These are phyloP conservation scores for Polydrusus tereticollis DNA, from an alignment of 2,888 invertebrate genomes.

Conservation along the genomic window DNA sequence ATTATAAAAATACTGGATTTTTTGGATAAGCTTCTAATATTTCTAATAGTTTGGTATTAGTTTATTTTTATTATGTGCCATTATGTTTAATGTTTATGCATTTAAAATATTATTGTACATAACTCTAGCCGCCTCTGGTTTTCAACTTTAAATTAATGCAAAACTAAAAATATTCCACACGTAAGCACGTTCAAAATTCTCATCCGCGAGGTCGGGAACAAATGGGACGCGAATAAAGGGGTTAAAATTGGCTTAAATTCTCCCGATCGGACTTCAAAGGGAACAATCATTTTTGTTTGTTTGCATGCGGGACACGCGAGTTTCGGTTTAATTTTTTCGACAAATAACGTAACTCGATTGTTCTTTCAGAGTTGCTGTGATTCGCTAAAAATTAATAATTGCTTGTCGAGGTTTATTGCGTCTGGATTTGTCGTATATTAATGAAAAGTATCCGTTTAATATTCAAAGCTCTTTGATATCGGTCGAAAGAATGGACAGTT, in stretches of 20 bases:
- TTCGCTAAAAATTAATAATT: constrained; percentile 40
- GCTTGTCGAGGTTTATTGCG: constrained; percentile 6
- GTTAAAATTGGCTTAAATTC: constrained; percentile 48
- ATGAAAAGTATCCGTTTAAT: neutral
- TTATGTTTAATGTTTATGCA: no score
- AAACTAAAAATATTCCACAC: neutral
- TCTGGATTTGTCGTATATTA: constrained; percentile 15
- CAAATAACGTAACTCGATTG: constrained; percentile 44
- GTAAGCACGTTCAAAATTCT: constrained; percentile 25
- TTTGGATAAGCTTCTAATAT: no score
- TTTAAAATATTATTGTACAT: no score
- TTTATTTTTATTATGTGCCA: no score
- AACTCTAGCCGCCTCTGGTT: no score
- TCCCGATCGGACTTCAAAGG: constrained; percentile 45
- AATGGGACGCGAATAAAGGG: constrained; percentile 42
- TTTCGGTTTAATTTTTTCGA: constrained; percentile 39
- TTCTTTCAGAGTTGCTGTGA: constrained; percentile 26
- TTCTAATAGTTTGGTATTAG: no score
- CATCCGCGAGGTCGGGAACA: constrained; percentile 41
- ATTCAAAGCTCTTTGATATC: neutral
- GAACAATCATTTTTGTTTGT: constrained; percentile 47
- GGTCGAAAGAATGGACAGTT: no score
- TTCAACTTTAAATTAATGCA: no score
- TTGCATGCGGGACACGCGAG: constrained; percentile 43
- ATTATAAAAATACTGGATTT: no score